phyloP scores from a whole-genome alignment of 2,888 invertebrate genomes.

The Asteroscopus sphinx region DNA sequence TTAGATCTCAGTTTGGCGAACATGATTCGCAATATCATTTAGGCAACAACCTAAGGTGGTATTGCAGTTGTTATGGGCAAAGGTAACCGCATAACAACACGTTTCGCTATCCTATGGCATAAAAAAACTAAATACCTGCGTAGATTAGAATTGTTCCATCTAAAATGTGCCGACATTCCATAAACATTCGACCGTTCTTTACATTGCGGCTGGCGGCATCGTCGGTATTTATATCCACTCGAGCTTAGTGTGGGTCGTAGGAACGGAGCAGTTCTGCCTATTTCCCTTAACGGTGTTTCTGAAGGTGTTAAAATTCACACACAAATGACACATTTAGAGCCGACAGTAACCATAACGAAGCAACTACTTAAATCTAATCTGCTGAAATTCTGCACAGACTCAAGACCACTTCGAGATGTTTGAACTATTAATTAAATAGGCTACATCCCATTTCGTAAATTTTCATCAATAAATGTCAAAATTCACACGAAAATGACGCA shows the following conservation, averaged over 20 bases:
- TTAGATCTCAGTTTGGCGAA: no score
- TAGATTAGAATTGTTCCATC: slow-evolving; percentile 27
- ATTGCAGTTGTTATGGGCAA: no score
- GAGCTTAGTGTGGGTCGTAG: slow-evolving; percentile 19
- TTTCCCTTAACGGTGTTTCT: slow-evolving; percentile 33
- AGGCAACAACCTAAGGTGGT: no score
- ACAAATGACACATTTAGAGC: slow-evolving; percentile 51
- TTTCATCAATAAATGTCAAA: no score
- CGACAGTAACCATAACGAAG: slow-evolving; percentile 43
- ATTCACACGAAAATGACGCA: no score
- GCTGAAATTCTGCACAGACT: slow-evolving; percentile 19
- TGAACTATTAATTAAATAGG: no score
- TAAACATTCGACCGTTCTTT: slow-evolving; percentile 47
- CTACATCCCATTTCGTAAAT: no score
- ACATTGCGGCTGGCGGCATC: slow-evolving; percentile 24
- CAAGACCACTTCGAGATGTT: slow-evolving; percentile 3
- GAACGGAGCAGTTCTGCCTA: slow-evolving; percentile 16
- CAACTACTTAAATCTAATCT: slow-evolving; percentile 41
- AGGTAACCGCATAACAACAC: no score
- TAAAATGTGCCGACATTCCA: slow-evolving; percentile 40
- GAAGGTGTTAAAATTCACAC: slow-evolving; percentile 50
- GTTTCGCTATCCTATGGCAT: no score
- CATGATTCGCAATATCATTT: no score
- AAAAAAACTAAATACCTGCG: slow-evolving; percentile 49
- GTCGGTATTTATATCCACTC: slow-evolving; percentile 46